A percentile compares a stretch with the other conserved stretches of the same genome.
These are phyloP conservation scores for Dryobota labecula DNA, from an alignment of 2,888 invertebrate species.

Conservation along the genomic window DNA sequence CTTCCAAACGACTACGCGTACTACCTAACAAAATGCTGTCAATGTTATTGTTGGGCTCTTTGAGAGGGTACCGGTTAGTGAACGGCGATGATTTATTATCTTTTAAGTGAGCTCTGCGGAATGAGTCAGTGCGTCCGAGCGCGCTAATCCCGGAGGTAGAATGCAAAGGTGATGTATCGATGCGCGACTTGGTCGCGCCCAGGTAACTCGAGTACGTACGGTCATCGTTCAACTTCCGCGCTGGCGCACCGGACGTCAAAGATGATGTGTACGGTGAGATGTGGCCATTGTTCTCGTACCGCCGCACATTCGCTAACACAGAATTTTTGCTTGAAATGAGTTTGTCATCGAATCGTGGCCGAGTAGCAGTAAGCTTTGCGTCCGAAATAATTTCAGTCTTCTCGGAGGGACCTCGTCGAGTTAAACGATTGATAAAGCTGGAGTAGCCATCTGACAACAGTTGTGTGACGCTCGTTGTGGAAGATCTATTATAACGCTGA, in stretches of 20 bases:
- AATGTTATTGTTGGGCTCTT: conserved; percentile 87
- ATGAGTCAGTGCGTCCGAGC: conserved; percentile 87
- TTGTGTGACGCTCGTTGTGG: conserved; percentile 96
- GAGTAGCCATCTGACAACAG: conserved; percentile 96
- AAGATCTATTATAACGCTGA: conserved; percentile 94
- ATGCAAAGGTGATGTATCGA: conserved; percentile 85
- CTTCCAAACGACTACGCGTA: conserved; percentile 93
- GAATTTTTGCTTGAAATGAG: conserved; percentile 81
- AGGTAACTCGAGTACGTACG: conserved; percentile 85
- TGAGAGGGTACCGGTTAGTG: conserved; percentile 85
- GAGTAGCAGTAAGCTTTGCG: conserved; percentile 77
- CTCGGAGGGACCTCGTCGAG: conserved; percentile 94
- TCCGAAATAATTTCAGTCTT: conserved; percentile 88
- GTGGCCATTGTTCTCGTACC: conserved; percentile 86
- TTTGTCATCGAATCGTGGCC: conserved; percentile 86
- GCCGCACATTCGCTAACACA: conserved; percentile 81
- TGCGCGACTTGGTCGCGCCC: conserved; percentile 79
- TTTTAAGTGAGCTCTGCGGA: conserved; percentile 85
- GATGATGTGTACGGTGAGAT: conserved; percentile 84
- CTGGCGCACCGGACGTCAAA: conserved; percentile 75
- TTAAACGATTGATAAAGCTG: conserved; percentile 95
- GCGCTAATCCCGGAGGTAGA: conserved; percentile 81
- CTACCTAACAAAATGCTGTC: conserved; percentile 86
- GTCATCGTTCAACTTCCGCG: conserved; percentile 84
- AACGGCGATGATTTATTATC: conserved; percentile 86